A percentile compares a stretch with the other conserved stretches of the same genome.
These are phyloP conservation scores for Scatophagus argus DNA, from an alignment of 2,113 vertebrate genomes.

Conservation along the genomic window DNA sequence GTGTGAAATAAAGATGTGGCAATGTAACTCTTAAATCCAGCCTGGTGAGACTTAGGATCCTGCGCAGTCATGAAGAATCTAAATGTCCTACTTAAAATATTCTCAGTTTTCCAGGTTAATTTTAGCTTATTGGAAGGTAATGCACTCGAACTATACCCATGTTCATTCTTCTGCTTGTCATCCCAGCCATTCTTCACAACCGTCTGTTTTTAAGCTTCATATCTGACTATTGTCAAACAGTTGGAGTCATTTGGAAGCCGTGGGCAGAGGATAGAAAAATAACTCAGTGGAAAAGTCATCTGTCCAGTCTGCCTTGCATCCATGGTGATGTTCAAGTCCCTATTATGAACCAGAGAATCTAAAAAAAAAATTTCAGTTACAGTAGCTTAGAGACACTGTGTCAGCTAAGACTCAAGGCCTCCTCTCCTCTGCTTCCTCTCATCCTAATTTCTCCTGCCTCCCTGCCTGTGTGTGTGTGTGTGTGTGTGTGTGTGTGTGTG, in stretches of 20 bases:
- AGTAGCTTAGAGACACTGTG: constrained; percentile 63
- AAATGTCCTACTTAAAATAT: constrained; percentile 50
- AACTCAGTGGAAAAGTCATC: constrained; percentile 14
- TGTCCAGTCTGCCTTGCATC: constrained; percentile 41
- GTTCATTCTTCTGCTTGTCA: background rate
- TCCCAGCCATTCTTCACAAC: background rate
- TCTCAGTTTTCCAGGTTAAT: constrained; percentile 43
- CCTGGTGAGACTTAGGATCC: constrained; percentile 19
- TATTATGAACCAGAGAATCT: constrained; percentile 40
- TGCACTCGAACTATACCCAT: background rate
- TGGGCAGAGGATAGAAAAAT: constrained; percentile 16
- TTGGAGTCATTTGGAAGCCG: constrained; percentile 21
- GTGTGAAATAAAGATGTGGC: constrained; percentile 31
- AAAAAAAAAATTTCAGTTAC: constrained; percentile 56
- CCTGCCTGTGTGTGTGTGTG: background rate
- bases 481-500: background rate
- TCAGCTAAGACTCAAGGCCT: constrained; percentile 61
- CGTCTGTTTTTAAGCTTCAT: constrained; percentile 19
- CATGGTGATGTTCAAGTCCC: constrained; percentile 30
- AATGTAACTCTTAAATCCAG: constrained; percentile 22
- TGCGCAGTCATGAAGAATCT: constrained; percentile 40
- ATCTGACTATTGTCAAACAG: constrained; percentile 31
- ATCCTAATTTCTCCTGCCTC: constrained; percentile 52
- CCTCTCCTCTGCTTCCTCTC: constrained; percentile 37
- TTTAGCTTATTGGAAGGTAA: constrained; percentile 7